A percentile compares a stretch with the other conserved stretches of the same genome.
phyloP scores from a whole-genome alignment of 2,888 invertebrate species.

The Galeopsomyia nigrocyanea region DNA sequence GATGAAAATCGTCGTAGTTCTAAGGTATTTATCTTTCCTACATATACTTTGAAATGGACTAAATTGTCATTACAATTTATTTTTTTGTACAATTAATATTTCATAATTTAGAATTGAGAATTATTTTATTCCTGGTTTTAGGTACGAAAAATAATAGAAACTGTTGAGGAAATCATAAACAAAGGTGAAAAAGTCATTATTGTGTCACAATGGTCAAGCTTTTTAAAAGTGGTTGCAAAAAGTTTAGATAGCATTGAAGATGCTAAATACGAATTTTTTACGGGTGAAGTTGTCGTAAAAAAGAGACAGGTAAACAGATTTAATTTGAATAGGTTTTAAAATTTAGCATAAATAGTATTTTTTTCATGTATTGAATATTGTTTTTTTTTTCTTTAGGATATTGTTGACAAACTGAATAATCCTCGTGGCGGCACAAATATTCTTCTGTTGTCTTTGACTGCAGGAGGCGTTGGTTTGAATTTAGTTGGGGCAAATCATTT shows the following conservation, averaged over 20 bases:
- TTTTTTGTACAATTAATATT: neutral
- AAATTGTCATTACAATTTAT: neutral
- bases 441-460: slow-evolving; percentile 88
- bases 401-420: slow-evolving; percentile 61
- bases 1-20: slow-evolving; percentile 73
- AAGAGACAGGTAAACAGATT: slow-evolving; percentile 73
- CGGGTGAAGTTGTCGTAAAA: slow-evolving; percentile 81
- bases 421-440: slow-evolving; percentile 68
- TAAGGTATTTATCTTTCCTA: slow-evolving; percentile 66
- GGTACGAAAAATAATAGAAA: slow-evolving; percentile 74
- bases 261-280: slow-evolving; percentile 73
- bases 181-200: slow-evolving; percentile 82
- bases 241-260: slow-evolving; percentile 76
- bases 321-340: neutral
- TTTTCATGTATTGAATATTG: slow-evolving; percentile 16
- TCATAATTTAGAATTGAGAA: slow-evolving; percentile 10
- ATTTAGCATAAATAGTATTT: slow-evolving; percentile 3
- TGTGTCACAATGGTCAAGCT: slow-evolving; percentile 94
- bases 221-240: slow-evolving; percentile 79
- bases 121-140: slow-evolving; percentile 51
- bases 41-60: neutral
- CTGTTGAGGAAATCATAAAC: slow-evolving; percentile 69
- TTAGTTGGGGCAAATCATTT: slow-evolving; percentile 93
- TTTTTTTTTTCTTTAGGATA: slow-evolving; percentile 48
- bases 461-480: slow-evolving; percentile 96